Conservation (phyloP, 2,113 vertebrate species). For the Tragelaphus strepsiceros region DNA sequence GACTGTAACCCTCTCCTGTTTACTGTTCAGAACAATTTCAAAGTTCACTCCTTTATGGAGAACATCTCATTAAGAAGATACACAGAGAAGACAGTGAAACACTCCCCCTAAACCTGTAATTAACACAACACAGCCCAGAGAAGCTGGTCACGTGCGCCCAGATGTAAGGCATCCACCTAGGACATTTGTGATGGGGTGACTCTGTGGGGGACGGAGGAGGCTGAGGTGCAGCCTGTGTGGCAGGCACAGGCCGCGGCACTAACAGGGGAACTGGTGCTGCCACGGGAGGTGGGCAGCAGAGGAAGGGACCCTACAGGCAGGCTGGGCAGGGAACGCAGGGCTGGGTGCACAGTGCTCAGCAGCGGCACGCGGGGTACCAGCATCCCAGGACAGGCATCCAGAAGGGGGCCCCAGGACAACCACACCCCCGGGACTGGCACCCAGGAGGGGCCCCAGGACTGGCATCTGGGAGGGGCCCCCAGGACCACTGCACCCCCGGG, state of each 20-base stretch:
- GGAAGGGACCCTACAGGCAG: not conserved
- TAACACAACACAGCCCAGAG: not conserved
- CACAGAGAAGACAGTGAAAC: not conserved
- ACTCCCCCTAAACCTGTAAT: not conserved
- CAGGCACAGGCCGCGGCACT: rapidly evolving
- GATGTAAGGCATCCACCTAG: rapidly evolving
- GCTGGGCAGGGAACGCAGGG: not conserved
- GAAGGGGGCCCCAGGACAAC: rapidly evolving
- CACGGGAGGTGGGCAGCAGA: rapidly evolving
- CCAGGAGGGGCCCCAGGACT: not conserved
- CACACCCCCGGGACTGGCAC: rapidly evolving
- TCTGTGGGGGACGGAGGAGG: not conserved
- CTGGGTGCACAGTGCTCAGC: rapidly evolving
- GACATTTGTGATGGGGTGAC: not conserved
- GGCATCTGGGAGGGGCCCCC: no score
- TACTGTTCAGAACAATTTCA: slow-evolving; percentile 16
- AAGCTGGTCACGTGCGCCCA: not conserved
- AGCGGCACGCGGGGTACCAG: rapidly evolving
- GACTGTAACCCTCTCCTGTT: not conserved
- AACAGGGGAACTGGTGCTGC: rapidly evolving
- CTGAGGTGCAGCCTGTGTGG: rapidly evolving
- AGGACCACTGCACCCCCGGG: not conserved
- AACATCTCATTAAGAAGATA: not conserved
- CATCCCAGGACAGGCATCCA: rapidly evolving
- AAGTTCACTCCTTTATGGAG: not conserved